Evolutionary conservation across 2,888 invertebrate species (phyloP), one percentile per base, ranked within the genome.

Genomic region (Rhyacophila evoluta): DNA sequence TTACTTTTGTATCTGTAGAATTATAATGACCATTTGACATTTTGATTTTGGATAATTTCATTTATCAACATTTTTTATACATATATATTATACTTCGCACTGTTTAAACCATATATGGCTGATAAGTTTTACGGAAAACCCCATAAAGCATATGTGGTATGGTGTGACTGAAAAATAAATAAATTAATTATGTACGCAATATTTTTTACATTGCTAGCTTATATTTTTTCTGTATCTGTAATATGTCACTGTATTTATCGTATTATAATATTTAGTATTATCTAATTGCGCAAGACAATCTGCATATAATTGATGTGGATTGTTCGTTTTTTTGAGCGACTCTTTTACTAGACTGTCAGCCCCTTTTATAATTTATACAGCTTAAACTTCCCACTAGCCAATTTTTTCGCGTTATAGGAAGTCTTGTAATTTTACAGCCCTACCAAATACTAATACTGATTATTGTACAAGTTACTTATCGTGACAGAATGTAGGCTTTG

Each of bases 111-210:
- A 39, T 39, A 39, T 39, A 12, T 15, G 10, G 39, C n/a, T 39
- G 15, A 39, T 39, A 27, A 15, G 25, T 68, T 8, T n/a, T 68
- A n/a, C 15, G 68, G 68, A 68, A 68, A 68, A 68, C 15, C 68
- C 68, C 68, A 68, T 68, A 68, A 68, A 25, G 68, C 68, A 25
- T n/a, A 15, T n/a, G 68, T 27, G 68, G 11, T 68, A 68, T 68
- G 19, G 2, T 28, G 68, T 28, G 28, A 28, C 28, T 1, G 27
- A 25, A n/a, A 39, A 12, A 8, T 1, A n/a, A 39, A 12, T 12
- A 12, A n/a, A 12, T 5, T 12, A 5, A 39, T 15, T 39, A 12
- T 15, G 3, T 39, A 5, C 15, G 39, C 15, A 39, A 12, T 39
- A 38, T 38, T 38, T 39, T 39, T 38, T 38, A 8, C 6, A 12